Evolutionary conservation across 1,140 invertebrate species (phyloP).

Genomic region (Neelides sp.): DNA sequence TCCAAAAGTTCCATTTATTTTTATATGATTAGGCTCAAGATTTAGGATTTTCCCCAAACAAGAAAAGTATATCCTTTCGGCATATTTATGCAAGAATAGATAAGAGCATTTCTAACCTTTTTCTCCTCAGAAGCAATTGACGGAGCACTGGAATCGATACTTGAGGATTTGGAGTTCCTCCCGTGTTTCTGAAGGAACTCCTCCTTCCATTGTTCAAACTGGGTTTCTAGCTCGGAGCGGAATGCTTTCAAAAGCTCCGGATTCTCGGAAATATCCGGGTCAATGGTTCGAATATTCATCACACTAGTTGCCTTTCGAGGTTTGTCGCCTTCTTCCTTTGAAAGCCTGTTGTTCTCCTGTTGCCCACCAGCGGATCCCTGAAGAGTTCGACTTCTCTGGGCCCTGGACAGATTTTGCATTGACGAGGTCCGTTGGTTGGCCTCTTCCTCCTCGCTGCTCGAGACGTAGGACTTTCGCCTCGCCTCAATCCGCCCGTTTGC

Average conservation of each 20-base stretch:
- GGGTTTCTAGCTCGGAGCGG: conserved; percentile 19
- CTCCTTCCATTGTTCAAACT: conserved; percentile 30
- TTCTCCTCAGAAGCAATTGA: background rate
- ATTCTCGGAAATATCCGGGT: conserved; percentile 15
- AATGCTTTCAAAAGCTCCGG: conserved; percentile 16
- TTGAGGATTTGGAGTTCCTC: conserved; percentile 9
- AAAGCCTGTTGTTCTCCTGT: background rate
- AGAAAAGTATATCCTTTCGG: no score
- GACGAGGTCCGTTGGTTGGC: conserved; percentile 13
- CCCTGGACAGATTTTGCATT: conserved; percentile 25
- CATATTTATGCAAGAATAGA: no score
- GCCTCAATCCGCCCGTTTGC: background rate
- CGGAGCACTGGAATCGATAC: conserved; percentile 5
- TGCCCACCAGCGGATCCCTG: background rate
- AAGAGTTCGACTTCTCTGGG: background rate
- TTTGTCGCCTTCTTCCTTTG: background rate
- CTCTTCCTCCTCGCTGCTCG: conserved; percentile 22
- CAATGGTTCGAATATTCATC: conserved; percentile 14
- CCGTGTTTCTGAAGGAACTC: conserved; percentile 25
- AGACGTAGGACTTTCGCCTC: conserved; percentile 6
- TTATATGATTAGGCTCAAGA: no score
- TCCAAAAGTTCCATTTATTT: no score
- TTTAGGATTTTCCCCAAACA: no score
- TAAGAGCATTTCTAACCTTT: background rate
- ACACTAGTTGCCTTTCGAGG: conserved; percentile 22